Base-by-base conservation (phyloP, 2,113 vertebrate species). In the Leucoraja erinaceus region DNA sequence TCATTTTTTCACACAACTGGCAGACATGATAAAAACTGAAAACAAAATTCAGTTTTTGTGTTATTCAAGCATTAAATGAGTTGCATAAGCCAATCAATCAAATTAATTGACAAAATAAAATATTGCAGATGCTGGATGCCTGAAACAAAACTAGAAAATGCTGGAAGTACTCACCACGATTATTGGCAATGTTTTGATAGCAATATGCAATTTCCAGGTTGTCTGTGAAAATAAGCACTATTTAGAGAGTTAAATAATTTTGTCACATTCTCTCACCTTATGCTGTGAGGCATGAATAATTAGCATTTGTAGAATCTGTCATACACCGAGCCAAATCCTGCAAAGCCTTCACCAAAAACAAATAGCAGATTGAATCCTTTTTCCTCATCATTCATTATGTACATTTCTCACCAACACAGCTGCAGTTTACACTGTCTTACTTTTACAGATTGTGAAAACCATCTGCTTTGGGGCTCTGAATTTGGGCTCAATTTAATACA, bases 81-180 rank as follows among this genome's bases (percentile, higher is more conserved):
- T n/a, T 63, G 14, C 28, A 63, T 63, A 31, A 31, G 5, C 25
- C 59, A 63, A 88, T 16, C 14, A 63, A 86, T 16, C n/a, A 88
- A 18, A n/a, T 88, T 88, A 66, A 16, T 88, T 66, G 56, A 11
- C 83, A 88, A 88, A 88, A n/a, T 61, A 88, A 88, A 63, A 66
- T 88, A 63, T 7, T 31, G 22, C 8, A n/a, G 59, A 88, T 66
- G n/a, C 18, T 63, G 61, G 59, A 63, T 18, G 63, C n/a, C 59
- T 14, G 59, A 88, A 88, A 88, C 61, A 88, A 88, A 63, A 88
- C 18, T 88, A 88, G 83, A 66, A 88, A 88, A 88, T 88, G 28
- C 59, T 88, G 12, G 59, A 63, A 88, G 61, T 61, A 66, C 16
- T 86, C 56, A 22, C 47, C 54, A 59, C 10, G 25, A 72, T 74